Base-by-base conservation (phyloP, 2,888 invertebrate genomes). In the Leistus spinibarbis region DNA sequence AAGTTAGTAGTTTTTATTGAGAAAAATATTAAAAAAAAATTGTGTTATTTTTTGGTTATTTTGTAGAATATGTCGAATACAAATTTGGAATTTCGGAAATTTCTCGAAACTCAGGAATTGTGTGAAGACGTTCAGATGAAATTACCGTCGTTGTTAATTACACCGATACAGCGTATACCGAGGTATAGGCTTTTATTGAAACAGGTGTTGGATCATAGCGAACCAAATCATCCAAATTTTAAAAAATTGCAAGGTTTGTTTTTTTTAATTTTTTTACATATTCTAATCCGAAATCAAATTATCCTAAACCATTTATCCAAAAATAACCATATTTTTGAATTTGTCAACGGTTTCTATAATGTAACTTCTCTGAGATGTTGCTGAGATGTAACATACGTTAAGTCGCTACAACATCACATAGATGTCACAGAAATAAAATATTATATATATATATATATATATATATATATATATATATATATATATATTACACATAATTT, bases 121-220 rank as follows among this genome's bases (percentile, higher is more conserved):
- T 86, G 91, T 9, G 91, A 92, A 5, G 93, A 93, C 83, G 91
- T 94, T 64, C 89, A 89, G 78, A 88, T 88, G 56, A 93, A 92
- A 82, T 84, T 94, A 3, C 90, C 91, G 76, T 90, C 94, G 0
- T 85, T 94, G 56, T 86, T 94, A 78, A 94, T 94, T 78, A 90
- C 91, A 1, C 94, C 94, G 13, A 92, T 95, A 79, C 94, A 95
- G 83, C 86, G 94, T 80, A 89, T 95, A 68, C 94, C 94, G 0
- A 88, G 94, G 66, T 94, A 94, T 82, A 90, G 91, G 80, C 85
- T 94, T 60, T 85, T 94, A 13, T 84, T 94, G 67, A 90, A 91
- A 80, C 92, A 93, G 82, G 88, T 94, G 7, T 80, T 92, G 24
- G 86, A 88, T 23, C 88, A 90, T 78, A 91, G 92, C 0, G 84